phyloP scores from a whole-genome alignment of 1,140 invertebrate species.

The Stegodyphus dumicola region DNA sequence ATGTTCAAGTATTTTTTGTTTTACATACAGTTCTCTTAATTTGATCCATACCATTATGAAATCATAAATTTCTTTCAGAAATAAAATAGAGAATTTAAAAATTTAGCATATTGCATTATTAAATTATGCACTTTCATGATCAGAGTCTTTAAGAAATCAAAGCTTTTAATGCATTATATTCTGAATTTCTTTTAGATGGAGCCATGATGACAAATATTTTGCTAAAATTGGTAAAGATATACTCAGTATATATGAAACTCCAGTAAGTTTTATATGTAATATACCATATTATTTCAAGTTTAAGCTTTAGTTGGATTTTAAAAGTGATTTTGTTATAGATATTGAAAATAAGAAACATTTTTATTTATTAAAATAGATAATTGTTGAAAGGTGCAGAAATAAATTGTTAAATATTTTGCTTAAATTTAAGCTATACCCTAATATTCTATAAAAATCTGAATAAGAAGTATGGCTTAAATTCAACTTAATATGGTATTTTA shows the following conservation, averaged over 20 bases:
- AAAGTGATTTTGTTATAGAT: constrained; percentile 27
- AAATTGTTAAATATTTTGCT: background rate
- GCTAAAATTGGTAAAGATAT: constrained; percentile 80
- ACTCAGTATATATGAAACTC: constrained; percentile 95
- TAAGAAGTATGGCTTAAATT: no score
- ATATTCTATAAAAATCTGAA: no score
- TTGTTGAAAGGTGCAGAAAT: no score
- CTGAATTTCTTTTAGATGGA: constrained; percentile 75
- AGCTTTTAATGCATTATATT: background rate
- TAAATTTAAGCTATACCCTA: no score
- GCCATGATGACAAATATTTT: constrained; percentile 96
- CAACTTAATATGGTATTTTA: no score
- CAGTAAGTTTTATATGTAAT: constrained; percentile 71
- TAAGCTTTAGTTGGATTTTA: constrained; percentile 22
- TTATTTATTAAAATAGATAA: background rate
- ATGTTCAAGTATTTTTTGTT: constrained; percentile 78
- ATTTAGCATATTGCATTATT: no score
- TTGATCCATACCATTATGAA: no score
- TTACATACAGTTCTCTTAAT: no score
- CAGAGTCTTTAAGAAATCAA: no score
- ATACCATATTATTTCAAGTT: background rate
- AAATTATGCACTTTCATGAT: no score
- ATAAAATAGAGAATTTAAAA: no score
- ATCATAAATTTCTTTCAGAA: no score
- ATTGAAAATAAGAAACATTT: constrained; percentile 4